Percentiles rank a stretch among this genome's conserved stretches.
phyloP scores from a whole-genome alignment of 2,113 vertebrate species.

The Oreochromis aureus region DNA sequence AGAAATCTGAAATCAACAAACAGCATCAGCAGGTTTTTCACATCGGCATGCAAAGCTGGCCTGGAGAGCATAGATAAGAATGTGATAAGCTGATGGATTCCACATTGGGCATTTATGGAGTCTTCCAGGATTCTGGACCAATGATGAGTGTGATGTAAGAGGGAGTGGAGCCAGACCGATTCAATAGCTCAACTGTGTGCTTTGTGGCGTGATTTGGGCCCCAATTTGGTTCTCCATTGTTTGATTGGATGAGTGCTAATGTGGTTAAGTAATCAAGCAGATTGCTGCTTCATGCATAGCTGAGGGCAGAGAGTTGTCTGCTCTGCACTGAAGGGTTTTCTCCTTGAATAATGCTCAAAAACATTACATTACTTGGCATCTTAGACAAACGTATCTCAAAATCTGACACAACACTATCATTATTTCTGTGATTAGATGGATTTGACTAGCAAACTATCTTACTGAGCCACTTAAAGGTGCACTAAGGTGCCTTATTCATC shows the following conservation, averaged over 20 bases:
- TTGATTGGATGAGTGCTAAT: conserved; percentile 64
- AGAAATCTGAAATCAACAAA: background rate
- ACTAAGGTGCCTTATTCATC: background rate
- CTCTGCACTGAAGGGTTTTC: background rate
- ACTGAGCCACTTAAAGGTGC: background rate
- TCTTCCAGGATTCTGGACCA: conserved; percentile 60
- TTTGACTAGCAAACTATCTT: background rate
- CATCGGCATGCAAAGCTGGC: background rate
- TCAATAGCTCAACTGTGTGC: conserved; percentile 71
- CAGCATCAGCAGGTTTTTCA: background rate
- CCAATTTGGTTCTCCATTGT: conserved; percentile 58
- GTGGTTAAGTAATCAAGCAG: conserved; percentile 64
- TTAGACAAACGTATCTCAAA: background rate
- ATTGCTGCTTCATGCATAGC: conserved; percentile 53
- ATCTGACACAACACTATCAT: background rate
- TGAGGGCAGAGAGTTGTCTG: conserved; percentile 27
- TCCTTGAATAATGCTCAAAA: background rate
- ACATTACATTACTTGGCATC: background rate
- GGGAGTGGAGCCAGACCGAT: conserved; percentile 27
- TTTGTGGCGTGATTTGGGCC: conserved; percentile 68
- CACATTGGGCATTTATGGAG: conserved; percentile 13
- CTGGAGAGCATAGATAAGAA: background rate
- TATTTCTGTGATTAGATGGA: background rate
- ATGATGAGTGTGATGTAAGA: conserved; percentile 68
- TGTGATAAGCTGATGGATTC: conserved; percentile 5